Conservation (phyloP, 2,888 invertebrate genomes). For the Eupithecia subumbrata region DNA sequence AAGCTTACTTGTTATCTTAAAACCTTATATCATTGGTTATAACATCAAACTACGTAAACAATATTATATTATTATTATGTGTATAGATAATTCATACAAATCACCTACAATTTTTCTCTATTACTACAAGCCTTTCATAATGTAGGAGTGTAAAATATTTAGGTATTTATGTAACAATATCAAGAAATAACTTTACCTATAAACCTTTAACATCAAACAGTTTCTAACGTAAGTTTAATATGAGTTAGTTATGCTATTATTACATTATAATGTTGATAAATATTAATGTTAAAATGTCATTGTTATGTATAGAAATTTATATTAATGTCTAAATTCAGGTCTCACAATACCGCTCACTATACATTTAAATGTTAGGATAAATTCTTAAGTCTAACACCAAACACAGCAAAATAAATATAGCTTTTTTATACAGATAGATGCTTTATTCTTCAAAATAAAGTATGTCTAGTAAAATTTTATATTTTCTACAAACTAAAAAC, state of each 20-base stretch:
- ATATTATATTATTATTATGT: conserved; percentile 54
- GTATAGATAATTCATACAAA: conserved; percentile 49
- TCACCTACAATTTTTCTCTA: conserved; percentile 51
- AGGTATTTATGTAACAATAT: conserved; percentile 27
- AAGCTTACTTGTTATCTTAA: conserved; percentile 59
- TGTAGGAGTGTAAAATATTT: conserved; percentile 33
- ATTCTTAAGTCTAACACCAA: conserved; percentile 68
- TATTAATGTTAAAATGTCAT: conserved; percentile 7
- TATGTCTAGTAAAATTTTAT: conserved; percentile 6
- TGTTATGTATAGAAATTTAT: conserved; percentile 7
- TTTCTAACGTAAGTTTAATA: conserved; percentile 39
- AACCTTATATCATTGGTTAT: conserved; percentile 67
- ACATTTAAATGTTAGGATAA: conserved; percentile 24
- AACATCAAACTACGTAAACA: conserved; percentile 63
- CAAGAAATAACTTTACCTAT: conserved; percentile 30
- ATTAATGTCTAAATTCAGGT: conserved; percentile 65
- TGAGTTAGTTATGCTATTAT: conserved; percentile 15
- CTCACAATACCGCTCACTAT: conserved; percentile 48
- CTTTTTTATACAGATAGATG: conserved; percentile 67
- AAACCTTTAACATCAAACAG: conserved; percentile 44
- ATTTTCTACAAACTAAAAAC: background rate
- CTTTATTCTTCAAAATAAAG: conserved; percentile 49
- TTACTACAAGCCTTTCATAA: conserved; percentile 54
- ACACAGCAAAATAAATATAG: conserved; percentile 73
- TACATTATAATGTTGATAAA: conserved; percentile 18